phyloP scores from a whole-genome alignment of 2,888 invertebrate species.

The Drosophila heteroneura region DNA sequence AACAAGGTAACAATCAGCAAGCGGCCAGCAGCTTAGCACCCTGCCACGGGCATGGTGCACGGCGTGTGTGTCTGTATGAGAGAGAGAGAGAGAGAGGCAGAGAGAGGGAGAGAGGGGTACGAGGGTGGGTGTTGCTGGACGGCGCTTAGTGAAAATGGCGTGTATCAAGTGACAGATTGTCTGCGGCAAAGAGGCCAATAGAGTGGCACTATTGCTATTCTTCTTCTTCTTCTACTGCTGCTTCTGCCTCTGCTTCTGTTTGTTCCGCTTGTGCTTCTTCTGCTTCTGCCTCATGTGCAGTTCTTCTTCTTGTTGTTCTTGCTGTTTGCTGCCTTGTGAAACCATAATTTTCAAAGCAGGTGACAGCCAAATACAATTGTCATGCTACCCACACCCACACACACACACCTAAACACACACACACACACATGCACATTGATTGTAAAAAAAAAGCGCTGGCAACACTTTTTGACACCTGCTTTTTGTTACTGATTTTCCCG shows the following conservation, averaged over 20 bases:
- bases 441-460: not conserved
- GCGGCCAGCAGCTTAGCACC: conserved; percentile 43
- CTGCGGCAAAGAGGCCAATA: conserved; percentile 74
- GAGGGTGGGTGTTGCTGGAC: conserved; percentile 10
- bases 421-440: not conserved
- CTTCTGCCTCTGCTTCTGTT: conserved; percentile 14
- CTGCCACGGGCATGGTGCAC: conserved; percentile 10
- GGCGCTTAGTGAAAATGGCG: conserved; percentile 65
- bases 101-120: not conserved
- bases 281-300: not conserved
- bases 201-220: not conserved
- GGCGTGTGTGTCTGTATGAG: not conserved
- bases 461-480: conserved; percentile 37
- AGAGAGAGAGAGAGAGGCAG: no score
- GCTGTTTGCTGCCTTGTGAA: conserved; percentile 59
- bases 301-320: conserved; percentile 11
- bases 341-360: conserved; percentile 70
- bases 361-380: conserved; percentile 31
- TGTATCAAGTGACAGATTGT: conserved; percentile 77
- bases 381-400: conserved; percentile 13
- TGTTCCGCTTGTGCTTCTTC: conserved; percentile 1
- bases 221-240: conserved; percentile 9
- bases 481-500: conserved; percentile 11
- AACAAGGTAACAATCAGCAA: conserved; percentile 58
- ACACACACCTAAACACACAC: not conserved